phyloP scores from a whole-genome alignment of 92 coral and sea anemone species.

The Parazoanthus darwini region DNA sequence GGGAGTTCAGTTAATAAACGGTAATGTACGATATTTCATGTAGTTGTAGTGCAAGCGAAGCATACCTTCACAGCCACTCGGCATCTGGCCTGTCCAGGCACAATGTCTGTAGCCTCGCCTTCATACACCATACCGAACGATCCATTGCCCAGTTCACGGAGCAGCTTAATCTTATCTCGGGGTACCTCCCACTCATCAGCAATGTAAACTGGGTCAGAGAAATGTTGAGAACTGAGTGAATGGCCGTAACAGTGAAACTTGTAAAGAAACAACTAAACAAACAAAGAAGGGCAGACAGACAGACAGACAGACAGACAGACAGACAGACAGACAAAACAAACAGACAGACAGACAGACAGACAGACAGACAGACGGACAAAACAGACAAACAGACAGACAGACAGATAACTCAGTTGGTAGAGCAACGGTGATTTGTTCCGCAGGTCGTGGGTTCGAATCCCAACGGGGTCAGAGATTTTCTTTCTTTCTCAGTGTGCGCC shows the following conservation, averaged over 20 bases:
- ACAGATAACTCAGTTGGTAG: background rate
- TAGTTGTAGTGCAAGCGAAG: too few species aligned
- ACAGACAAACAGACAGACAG: background rate
- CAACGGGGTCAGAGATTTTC: too few species aligned
- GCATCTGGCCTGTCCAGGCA: constrained; percentile 67
- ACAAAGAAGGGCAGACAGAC: background rate
- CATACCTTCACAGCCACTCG: constrained; percentile 96
- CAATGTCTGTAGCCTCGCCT: constrained; percentile 89
- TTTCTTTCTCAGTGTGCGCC: too few species aligned
- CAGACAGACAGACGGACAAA: background rate
- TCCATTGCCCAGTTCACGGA: constrained; percentile 94
- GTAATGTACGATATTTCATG: too few species aligned
- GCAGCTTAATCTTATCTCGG: constrained; percentile 82
- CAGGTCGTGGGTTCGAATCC: too few species aligned
- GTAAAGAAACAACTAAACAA: background rate
- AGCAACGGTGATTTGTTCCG: too few species aligned
- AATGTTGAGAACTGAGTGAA: background rate
- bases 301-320: background rate
- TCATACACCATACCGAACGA: constrained; percentile 99
- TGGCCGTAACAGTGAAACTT: background rate
- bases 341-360: background rate
- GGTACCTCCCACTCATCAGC: constrained; percentile 99
- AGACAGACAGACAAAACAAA: background rate
- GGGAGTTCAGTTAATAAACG: too few species aligned
- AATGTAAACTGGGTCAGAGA: constrained; percentile 69